Percentiles rank a stretch among this genome's conserved stretches.
These are phyloP conservation scores for Odontamblyopus lacepedii DNA, from an alignment of 2,797 vertebrate genomes.

Conservation along the genomic window DNA sequence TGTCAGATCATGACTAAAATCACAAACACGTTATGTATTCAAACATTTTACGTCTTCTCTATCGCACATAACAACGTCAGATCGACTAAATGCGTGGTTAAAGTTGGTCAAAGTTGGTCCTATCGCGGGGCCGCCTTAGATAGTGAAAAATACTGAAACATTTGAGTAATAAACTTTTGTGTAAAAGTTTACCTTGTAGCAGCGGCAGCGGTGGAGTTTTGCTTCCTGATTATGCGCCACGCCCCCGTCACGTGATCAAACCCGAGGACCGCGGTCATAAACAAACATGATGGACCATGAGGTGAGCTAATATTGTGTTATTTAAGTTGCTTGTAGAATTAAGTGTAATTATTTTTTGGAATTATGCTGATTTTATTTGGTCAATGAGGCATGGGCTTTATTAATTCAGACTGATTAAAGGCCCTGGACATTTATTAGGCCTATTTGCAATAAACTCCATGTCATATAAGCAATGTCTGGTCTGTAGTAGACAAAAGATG, in stretches of 20 bases:
- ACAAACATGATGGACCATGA: neutral
- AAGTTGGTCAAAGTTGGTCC: neutral
- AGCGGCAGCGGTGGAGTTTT: constrained; percentile 21
- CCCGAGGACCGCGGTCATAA: neutral
- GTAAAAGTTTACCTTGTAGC: constrained; percentile 61
- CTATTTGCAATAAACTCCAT: too few relatives aligned
- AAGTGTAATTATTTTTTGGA: too few relatives aligned
- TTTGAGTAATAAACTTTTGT: neutral
- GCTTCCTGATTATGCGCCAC: constrained; percentile 55
- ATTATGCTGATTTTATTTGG: too few relatives aligned
- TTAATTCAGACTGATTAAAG: too few relatives aligned
- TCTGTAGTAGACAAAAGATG: too few relatives aligned
- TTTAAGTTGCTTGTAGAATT: too few relatives aligned
- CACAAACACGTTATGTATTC: neutral
- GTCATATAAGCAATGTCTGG: too few relatives aligned
- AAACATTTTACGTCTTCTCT: neutral
- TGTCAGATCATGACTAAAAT: neutral
- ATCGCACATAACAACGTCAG: fast-evolving
- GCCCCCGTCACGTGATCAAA: constrained; percentile 59
- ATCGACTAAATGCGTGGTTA: fast-evolving
- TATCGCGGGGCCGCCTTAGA: fast-evolving
- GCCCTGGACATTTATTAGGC: too few relatives aligned
- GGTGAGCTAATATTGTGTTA: too few relatives aligned
- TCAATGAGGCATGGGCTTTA: too few relatives aligned
- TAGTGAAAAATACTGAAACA: neutral